Percentiles rank a stretch among this genome's conserved stretches.
phyloP scores from a whole-genome alignment of 2,797 vertebrate genomes.

The Xenops minutus region DNA sequence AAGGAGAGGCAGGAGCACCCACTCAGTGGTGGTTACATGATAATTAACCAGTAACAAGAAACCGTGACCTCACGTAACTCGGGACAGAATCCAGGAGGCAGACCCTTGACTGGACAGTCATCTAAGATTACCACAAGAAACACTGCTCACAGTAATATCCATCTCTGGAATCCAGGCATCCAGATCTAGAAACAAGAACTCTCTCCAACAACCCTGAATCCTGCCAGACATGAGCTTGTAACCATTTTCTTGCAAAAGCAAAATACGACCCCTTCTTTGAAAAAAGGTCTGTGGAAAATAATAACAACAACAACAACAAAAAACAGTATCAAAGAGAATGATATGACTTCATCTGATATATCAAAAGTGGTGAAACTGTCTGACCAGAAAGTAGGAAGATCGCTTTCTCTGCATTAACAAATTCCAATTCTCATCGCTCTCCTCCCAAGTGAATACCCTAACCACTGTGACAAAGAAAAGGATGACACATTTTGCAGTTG shows the following conservation, averaged over 20 bases:
- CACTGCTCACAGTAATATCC: not conserved
- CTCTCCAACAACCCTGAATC: not conserved
- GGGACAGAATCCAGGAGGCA: not conserved
- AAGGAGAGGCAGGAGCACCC: not conserved
- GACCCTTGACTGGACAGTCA: not conserved
- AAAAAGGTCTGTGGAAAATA: not conserved
- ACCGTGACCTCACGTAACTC: not conserved
- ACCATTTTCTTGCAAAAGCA: not conserved
- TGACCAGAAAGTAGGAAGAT: not conserved
- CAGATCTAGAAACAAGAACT: not conserved
- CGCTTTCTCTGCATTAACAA: not conserved
- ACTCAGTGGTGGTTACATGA: not conserved
- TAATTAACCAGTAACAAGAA: not conserved
- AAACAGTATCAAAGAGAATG: not conserved
- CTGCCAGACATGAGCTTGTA: not conserved
- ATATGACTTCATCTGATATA: not conserved
- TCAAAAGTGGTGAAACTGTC: not conserved
- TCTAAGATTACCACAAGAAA: not conserved
- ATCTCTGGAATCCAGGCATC: not conserved
- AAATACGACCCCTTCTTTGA: not conserved
- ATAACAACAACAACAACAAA: not conserved
- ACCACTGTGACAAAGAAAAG: not conserved
- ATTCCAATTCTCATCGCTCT: not conserved
- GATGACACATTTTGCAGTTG: accelerated
- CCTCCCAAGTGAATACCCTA: not conserved